Percentiles rank a stretch among this genome's conserved stretches.
phyloP scores from a whole-genome alignment of 1,140 invertebrate genomes.

The Drosophila prosaltans region DNA sequence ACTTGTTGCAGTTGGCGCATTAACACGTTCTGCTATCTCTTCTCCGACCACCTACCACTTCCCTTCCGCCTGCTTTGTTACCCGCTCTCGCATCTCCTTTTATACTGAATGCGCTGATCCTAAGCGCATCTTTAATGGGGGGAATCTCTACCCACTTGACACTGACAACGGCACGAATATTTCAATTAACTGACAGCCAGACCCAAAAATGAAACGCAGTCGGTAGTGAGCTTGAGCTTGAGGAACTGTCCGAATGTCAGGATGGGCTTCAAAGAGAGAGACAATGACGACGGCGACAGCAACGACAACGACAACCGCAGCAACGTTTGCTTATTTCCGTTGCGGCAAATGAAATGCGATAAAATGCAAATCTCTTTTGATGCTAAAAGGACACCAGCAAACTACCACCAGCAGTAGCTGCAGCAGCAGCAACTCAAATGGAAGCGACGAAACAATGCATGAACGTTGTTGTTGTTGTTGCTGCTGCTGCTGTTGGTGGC shows the following conservation, averaged over 20 bases:
- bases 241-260: slow-evolving; percentile 60
- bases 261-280: slow-evolving; percentile 41
- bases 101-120: slow-evolving; percentile 24
- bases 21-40: slow-evolving; percentile 62
- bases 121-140: slow-evolving; percentile 67
- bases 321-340: slow-evolving; percentile 58
- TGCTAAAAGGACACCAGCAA: slow-evolving; percentile 75
- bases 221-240: slow-evolving; percentile 48
- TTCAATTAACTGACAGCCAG: slow-evolving; percentile 76
- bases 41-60: not conserved
- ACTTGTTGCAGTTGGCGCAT: slow-evolving; percentile 60
- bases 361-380: slow-evolving; percentile 81
- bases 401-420: slow-evolving; percentile 13
- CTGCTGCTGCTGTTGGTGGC: slow-evolving; percentile 60
- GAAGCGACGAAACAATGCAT: slow-evolving; percentile 61
- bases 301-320: slow-evolving; percentile 41
- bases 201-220: slow-evolving; percentile 61
- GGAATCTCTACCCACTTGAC: slow-evolving; percentile 44
- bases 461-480: slow-evolving; percentile 60
- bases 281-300: slow-evolving; percentile 12
- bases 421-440: slow-evolving; percentile 41
- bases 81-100: not conserved
- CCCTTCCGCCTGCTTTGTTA: not conserved
- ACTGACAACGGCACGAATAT: slow-evolving; percentile 72
- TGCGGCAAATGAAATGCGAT: slow-evolving; percentile 68